Conservation (phyloP, 2,888 invertebrate species). For the Pristionchus maxplancki region DNA sequence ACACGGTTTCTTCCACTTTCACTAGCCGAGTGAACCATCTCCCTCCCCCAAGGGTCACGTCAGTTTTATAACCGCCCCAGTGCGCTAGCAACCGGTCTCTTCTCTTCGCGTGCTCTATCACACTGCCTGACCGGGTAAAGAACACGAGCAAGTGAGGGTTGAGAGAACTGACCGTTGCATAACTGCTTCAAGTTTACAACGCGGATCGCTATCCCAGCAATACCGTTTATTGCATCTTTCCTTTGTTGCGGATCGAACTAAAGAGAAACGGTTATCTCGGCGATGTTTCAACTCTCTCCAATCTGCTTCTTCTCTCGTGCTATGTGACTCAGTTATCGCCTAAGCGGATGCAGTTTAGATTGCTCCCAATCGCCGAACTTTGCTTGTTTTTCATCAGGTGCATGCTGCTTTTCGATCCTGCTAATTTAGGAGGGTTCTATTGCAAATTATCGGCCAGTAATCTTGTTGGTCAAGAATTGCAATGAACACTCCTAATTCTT, state of each 20-base stretch:
- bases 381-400: neutral
- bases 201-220: neutral
- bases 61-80: slow-evolving; percentile 25
- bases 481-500: no score
- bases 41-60: slow-evolving; percentile 11
- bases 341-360: neutral
- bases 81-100: neutral
- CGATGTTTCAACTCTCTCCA: neutral
- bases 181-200: neutral
- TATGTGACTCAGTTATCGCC: neutral
- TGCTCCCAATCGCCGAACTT: neutral
- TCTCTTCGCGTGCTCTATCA: neutral
- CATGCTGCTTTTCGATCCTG: neutral
- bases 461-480: neutral
- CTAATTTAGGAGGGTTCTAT: neutral
- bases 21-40: neutral
- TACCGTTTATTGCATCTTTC: neutral
- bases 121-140: neutral
- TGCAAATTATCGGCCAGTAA: neutral
- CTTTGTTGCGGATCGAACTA: slow-evolving; percentile 8
- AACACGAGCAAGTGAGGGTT: neutral
- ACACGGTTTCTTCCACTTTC: slow-evolving; percentile 14
- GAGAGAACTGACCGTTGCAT: neutral
- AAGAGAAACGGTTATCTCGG: neutral
- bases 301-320: no score